Base-by-base conservation (phyloP, 2,888 invertebrate genomes). In the Agapetus fuscipes region DNA sequence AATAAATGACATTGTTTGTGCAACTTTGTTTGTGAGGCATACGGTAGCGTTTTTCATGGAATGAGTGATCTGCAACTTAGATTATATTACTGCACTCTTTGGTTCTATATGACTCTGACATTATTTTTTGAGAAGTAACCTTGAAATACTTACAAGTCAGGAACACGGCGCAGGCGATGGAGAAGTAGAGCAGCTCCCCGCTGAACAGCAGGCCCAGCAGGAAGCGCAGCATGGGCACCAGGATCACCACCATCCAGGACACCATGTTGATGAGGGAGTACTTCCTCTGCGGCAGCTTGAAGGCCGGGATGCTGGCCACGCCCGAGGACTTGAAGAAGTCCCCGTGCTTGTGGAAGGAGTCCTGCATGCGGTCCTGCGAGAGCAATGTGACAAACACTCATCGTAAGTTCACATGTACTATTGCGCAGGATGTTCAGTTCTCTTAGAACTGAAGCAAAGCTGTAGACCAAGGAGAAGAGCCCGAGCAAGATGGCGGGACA, bases 321-420 rank as follows among this genome's bases (percentile, higher is more conserved):
- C 83, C 87, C 3, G 85, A 85, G 30, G 79, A 78, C 34, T 72
- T 63, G 59, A 87, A 87, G 60, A 85, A 89, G 58, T 85, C 82
- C 10, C 88, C 88, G 2, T 81, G 82, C 54, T 78, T 71, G 12
- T 74, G 50, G 56, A 83, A 85, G 44, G 83, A 83, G 13, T 83
- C 83, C 52, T 76, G 72, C 71, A 84, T 68, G 59, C 74, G 75
- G 57, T 85, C 85, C 82, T 81, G 59, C n/a, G n/a, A n/a, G n/a
- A n/a, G n/a, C n/a, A n/a, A n/a, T n/a, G n/a, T n/a, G n/a, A n/a
- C n/a, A 9, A 62, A 62, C 41, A 43, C n/a, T n/a, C n/a, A n/a
- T n/a, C n/a, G n/a, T n/a, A n/a, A n/a, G n/a, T n/a, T n/a, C n/a
- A n/a, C n/a, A n/a, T n/a, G n/a, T n/a, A n/a, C n/a, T n/a, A n/a